Evolutionary conservation across 2,113 vertebrate genomes (phyloP).

Genomic region (Cinclus mexicanus): DNA sequence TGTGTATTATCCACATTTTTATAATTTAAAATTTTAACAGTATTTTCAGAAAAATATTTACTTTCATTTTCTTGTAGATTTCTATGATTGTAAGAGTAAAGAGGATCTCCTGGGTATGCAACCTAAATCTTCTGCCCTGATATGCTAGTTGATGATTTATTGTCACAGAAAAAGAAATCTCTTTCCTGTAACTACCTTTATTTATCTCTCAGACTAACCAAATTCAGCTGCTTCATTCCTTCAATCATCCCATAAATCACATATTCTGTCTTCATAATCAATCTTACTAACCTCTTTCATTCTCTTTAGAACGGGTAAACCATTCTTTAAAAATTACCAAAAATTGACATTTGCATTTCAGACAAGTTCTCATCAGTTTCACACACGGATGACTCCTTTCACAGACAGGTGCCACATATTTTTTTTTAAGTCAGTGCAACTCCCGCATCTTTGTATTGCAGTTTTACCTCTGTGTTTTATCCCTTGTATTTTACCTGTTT

Average conservation of each 20-base stretch:
- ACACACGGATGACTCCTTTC: neutral
- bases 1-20: neutral
- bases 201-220: constrained; percentile 4
- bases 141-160: neutral
- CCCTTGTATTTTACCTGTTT: neutral
- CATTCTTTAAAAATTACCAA: neutral
- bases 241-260: neutral
- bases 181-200: neutral
- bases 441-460: neutral
- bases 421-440: neutral
- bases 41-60: neutral
- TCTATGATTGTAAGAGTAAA: neutral
- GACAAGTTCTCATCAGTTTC: neutral
- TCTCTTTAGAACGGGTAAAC: neutral
- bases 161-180: neutral
- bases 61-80: neutral
- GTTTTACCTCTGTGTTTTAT: neutral
- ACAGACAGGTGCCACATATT: neutral
- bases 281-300: neutral
- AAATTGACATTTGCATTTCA: neutral
- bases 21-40: neutral
- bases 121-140: neutral
- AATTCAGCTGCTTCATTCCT: neutral
- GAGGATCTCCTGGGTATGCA: neutral
- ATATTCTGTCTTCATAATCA: neutral